Evolutionary conservation across 2,888 invertebrate genomes (phyloP), one percentile per base, ranked within the genome.

Genomic region (Muscina levida): DNA sequence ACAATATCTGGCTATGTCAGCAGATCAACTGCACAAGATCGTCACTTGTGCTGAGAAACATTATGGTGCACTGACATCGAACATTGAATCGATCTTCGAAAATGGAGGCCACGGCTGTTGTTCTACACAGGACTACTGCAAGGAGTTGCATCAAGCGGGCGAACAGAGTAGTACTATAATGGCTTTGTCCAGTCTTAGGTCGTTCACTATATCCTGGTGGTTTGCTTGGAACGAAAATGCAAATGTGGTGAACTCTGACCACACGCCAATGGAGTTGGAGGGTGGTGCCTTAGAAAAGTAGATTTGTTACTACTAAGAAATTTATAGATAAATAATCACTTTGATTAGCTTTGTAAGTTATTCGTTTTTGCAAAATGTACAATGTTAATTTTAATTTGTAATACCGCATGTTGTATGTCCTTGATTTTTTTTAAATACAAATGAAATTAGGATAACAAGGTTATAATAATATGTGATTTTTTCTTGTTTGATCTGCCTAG

Each of bases 11-110:
- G 83, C 86, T 0, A 10, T 91, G 67, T 72, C 85, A 5, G 82
- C 83, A 0, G 62, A 56, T 0, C 86, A 88, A 39, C 44, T 91
- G 75, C 85, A 85, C 31, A 81, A 76, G 48, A 46, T 91, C n/a
- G 85, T 91, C 1, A 84, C 85, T 13, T 90, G 89, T 75, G 83
- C 85, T 1, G 85, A 87, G 15, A 86, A 87, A 0, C 85, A 89
- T 65, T 90, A 87, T 81, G 85, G 84, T 2, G 80, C 85, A 2
- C 82, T 88, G 39, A 48, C 88, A 37, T 85, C 85, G 1, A 83
- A 84, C 75, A 79, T 90, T 3, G 78, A 85, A 1, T 87, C 87
- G 51, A 83, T 90, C 8, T 86, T 84, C 3, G 81, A 65, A 51
- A 86, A 86, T 80, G 90, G 90, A 11, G 85, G 86, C 4, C 73